Percentiles rank a stretch among this genome's conserved stretches.
These are phyloP conservation scores for Nezara viridula DNA, from an alignment of 2,888 invertebrate genomes.

Conservation along the genomic window DNA sequence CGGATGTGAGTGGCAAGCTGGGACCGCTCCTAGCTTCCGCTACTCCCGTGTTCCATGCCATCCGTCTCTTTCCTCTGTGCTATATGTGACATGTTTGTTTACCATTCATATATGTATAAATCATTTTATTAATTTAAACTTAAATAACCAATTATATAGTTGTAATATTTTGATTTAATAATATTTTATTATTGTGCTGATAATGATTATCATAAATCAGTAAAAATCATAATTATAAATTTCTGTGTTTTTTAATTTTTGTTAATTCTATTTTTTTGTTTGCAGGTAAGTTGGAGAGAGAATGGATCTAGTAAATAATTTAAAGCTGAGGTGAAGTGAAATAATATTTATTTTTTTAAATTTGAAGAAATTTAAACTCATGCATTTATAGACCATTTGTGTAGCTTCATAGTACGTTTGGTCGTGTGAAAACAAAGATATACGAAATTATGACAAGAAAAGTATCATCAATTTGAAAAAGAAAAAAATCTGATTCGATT, in stretches of 20 bases:
- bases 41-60: not conserved
- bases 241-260: not conserved
- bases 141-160: not conserved
- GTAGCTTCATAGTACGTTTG: too few species aligned
- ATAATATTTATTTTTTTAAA: not conserved
- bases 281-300: not conserved
- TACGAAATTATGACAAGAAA: too few species aligned
- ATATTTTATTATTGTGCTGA: not conserved
- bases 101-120: not conserved
- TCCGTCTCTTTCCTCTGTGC: not conserved
- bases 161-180: too few species aligned
- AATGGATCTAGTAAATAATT: not conserved
- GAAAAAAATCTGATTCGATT: too few species aligned
- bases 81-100: not conserved
- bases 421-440: too few species aligned
- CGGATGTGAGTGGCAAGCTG: not conserved
- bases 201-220: too few species aligned
- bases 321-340: not conserved
- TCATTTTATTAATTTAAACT: not conserved
- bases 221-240: not conserved
- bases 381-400: too few species aligned
- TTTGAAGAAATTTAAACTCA: too few species aligned
- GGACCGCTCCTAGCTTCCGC: slow-evolving; percentile 4
- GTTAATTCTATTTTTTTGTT: not conserved
- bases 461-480: too few species aligned